phyloP scores from a whole-genome alignment of 2,888 invertebrate species.

The Branchipolynoe longqiensis region DNA sequence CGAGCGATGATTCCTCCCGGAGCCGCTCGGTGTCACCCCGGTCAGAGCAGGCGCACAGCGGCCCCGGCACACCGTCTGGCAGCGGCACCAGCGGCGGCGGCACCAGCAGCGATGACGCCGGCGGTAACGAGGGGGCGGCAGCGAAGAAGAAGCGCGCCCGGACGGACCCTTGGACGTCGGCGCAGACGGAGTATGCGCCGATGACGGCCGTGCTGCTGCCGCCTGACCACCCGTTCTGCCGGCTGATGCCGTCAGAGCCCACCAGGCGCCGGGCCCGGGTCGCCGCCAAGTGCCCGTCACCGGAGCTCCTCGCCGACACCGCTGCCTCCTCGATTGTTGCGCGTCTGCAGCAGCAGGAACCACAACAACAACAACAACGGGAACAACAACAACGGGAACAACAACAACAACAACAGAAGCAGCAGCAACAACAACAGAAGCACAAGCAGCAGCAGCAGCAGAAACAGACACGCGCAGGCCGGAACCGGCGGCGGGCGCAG shows the following conservation, averaged over 20 bases:
- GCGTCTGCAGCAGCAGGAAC: too few species aligned
- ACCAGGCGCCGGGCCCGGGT: background rate
- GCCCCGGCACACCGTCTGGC: background rate
- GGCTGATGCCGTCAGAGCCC: background rate
- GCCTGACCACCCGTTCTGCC: slow-evolving; percentile 33
- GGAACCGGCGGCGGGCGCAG: too few species aligned
- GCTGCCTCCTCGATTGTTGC: background rate
- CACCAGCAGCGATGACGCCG: background rate
- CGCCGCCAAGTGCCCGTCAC: background rate
- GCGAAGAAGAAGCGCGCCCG: too few species aligned
- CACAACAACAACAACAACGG: too few species aligned
- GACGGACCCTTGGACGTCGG: too few species aligned
- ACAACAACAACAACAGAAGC: too few species aligned
- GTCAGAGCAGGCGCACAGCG: background rate
- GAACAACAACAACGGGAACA: too few species aligned
- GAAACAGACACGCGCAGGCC: background rate
- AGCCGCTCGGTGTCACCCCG: background rate
- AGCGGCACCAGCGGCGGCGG: background rate
- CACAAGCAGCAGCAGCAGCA: background rate
- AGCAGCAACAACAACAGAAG: too few species aligned
- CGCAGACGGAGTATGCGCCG: background rate
- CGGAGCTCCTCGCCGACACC: background rate
- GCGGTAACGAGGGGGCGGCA: too few species aligned
- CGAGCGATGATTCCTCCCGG: too few species aligned
- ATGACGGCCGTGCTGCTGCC: slow-evolving; percentile 2